A percentile compares a stretch with the other conserved stretches of the same genome.
Evolutionary conservation across 2,888 invertebrate genomes (phyloP).

Genomic region (Cepaea hortensis): DNA sequence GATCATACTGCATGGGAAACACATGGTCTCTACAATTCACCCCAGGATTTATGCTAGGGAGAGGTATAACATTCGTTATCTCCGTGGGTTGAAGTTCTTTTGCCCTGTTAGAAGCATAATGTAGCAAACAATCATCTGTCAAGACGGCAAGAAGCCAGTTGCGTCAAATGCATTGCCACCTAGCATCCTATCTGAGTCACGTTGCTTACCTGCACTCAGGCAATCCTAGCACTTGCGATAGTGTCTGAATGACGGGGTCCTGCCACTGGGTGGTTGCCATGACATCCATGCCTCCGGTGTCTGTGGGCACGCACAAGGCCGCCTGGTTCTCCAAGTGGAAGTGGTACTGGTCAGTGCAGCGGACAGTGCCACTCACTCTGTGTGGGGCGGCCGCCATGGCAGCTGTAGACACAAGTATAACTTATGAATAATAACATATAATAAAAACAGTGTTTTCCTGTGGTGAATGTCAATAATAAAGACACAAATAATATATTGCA

Average conservation of each 20-base stretch:
- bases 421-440: too few relatives aligned
- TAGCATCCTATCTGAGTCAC: background rate
- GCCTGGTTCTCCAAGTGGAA: conserved; percentile 79
- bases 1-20: too few relatives aligned
- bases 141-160: too few relatives aligned
- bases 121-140: too few relatives aligned
- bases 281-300: conserved; percentile 82
- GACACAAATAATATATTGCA: too few relatives aligned
- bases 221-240: conserved; percentile 65
- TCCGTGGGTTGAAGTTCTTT: too few relatives aligned
- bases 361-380: conserved; percentile 35
- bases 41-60: too few relatives aligned
- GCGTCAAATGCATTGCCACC: background rate
- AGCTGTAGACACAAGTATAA: conserved; percentile 23
- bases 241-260: conserved; percentile 59
- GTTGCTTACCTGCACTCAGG: conserved; percentile 59
- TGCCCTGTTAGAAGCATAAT: too few relatives aligned
- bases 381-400: conserved; percentile 47
- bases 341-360: conserved; percentile 78
- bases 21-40: too few relatives aligned
- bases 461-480: too few relatives aligned
- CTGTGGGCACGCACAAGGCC: conserved; percentile 78
- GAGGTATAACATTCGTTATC: too few relatives aligned
- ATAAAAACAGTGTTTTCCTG: too few relatives aligned
- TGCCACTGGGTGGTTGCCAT: conserved; percentile 69